Conservation (phyloP, 2,888 invertebrate species). For the Melipona beecheii region DNA sequence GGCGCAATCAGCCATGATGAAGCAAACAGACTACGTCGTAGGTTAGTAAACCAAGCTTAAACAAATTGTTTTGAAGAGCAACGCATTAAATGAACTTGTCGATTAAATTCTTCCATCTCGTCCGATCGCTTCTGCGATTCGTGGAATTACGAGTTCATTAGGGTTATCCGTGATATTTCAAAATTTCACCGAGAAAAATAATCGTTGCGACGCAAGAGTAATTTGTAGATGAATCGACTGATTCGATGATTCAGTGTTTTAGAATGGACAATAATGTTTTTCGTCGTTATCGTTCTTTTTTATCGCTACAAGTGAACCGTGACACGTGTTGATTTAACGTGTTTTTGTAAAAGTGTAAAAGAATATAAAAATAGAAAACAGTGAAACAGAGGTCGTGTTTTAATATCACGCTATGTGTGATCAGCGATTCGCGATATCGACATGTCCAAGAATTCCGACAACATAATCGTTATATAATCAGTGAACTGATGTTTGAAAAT, state of each 20-base stretch:
- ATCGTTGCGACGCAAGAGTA: not conserved
- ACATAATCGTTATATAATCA: constrained; percentile 12
- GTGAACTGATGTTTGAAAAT: not conserved
- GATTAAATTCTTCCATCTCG: not conserved
- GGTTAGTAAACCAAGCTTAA: constrained; percentile 75
- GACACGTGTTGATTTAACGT: not conserved
- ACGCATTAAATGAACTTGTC: no score
- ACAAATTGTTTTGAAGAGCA: not conserved
- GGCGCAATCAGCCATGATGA: constrained; percentile 79
- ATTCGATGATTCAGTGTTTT: not conserved
- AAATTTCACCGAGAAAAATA: not conserved
- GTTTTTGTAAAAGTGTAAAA: not conserved
- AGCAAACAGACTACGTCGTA: constrained; percentile 82
- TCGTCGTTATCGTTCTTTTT: not conserved
- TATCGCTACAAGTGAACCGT: not conserved
- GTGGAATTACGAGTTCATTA: not conserved
- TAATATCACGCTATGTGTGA: constrained; percentile 15
- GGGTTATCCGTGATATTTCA: not conserved
- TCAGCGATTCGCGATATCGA: not conserved
- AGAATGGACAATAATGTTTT: not conserved
- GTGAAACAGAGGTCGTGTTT: not conserved
- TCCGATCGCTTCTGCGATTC: no score
- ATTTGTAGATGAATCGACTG: not conserved
- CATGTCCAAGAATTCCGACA: not conserved
- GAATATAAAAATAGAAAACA: not conserved